Evolutionary conservation across 2,797 vertebrate species (phyloP).

Genomic region (Streptopelia turtur): DNA sequence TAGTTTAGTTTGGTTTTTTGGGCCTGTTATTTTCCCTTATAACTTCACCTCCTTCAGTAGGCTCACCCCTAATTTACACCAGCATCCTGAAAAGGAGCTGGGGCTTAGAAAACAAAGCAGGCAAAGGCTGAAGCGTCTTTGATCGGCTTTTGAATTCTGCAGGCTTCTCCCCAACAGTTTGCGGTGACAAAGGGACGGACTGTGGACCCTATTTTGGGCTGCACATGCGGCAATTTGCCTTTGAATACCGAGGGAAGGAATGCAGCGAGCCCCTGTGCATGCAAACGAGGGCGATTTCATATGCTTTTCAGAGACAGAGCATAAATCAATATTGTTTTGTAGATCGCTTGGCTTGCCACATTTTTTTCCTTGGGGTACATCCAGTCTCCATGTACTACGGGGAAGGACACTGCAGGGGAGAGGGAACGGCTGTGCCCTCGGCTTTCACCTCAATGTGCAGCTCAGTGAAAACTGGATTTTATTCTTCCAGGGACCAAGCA

Average conservation of each 20-base stretch:
- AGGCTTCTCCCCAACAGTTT: background rate
- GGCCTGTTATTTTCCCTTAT: background rate
- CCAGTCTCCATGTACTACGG: background rate
- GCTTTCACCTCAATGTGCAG: background rate
- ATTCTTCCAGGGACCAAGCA: constrained; percentile 62
- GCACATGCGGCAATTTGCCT: background rate
- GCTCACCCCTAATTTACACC: background rate
- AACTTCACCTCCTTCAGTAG: background rate
- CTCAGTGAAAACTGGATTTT: constrained; percentile 62
- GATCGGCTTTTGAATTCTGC: background rate
- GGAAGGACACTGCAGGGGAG: background rate
- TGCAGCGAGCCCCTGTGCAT: background rate
- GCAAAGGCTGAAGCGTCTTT: background rate
- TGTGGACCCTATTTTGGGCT: background rate
- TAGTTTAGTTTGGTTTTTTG: background rate
- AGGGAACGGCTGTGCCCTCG: constrained; percentile 12
- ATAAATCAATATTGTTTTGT: constrained; percentile 48
- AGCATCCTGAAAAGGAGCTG: background rate
- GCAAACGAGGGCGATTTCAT: constrained; percentile 18
- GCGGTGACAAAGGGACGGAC: background rate
- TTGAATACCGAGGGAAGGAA: background rate
- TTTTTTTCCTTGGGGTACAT: constrained; percentile 1
- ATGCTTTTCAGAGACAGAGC: background rate
- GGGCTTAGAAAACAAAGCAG: background rate
- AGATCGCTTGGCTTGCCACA: background rate